Percentiles rank a stretch among this genome's conserved stretches.
Conservation (phyloP, 2,888 invertebrate species). For the Labia minor region DNA sequence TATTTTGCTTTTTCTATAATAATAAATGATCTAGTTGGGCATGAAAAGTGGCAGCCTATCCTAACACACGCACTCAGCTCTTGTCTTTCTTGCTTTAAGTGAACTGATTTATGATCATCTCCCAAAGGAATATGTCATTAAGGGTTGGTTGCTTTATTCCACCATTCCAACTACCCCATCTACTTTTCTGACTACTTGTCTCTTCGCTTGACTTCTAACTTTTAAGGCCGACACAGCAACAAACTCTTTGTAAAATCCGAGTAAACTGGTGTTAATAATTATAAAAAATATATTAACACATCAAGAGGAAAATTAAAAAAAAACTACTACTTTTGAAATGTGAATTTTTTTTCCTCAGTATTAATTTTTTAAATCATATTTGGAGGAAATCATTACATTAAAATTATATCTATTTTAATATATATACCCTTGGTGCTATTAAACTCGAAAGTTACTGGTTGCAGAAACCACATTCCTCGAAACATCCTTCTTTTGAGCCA, state of each 20-base stretch:
- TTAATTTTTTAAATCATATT: too few species aligned
- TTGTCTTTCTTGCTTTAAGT: slow-evolving; percentile 13
- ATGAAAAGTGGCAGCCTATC: slow-evolving; percentile 13
- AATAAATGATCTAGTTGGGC: slow-evolving; percentile 7
- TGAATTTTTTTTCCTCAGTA: too few species aligned
- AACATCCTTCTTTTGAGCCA: too few species aligned
- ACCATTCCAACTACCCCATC: too few species aligned
- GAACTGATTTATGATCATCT: background rate
- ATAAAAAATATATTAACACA: background rate
- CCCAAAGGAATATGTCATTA: slow-evolving; percentile 13
- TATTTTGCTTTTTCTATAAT: slow-evolving; percentile 9
- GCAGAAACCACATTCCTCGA: too few species aligned
- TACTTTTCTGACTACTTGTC: too few species aligned
- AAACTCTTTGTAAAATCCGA: background rate
- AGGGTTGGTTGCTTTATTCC: background rate
- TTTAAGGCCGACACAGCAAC: background rate
- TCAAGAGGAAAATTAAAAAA: too few species aligned
- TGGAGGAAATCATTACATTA: too few species aligned
- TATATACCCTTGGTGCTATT: too few species aligned
- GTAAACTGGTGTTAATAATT: background rate
- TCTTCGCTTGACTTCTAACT: background rate
- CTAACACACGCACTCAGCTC: background rate
- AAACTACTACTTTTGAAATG: too few species aligned
- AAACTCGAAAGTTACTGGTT: too few species aligned
- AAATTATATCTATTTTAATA: too few species aligned